Conservation (phyloP, 2,113 vertebrate genomes). For the Scomber japonicus region DNA sequence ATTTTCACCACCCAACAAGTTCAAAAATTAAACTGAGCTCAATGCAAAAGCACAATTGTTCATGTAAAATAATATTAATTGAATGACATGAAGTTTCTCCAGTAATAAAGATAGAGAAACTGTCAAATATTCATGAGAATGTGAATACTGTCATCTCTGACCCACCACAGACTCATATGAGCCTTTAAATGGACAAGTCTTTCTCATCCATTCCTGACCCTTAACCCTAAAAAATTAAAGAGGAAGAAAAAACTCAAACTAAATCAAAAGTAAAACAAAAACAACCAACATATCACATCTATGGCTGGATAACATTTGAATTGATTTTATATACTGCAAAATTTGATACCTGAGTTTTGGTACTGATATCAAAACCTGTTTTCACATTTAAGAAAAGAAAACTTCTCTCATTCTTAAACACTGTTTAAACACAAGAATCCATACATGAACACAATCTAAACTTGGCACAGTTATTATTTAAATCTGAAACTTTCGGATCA, state of each 20-base stretch:
- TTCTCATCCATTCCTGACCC: not conserved
- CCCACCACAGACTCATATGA: no score
- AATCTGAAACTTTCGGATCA: not conserved
- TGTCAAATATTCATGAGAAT: not conserved
- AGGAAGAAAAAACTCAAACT: not conserved
- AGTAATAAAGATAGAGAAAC: not conserved
- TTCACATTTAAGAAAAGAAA: no score
- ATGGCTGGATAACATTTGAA: not conserved
- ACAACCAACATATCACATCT: not conserved
- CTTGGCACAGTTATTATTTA: not conserved
- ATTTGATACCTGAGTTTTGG: not conserved
- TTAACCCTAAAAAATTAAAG: not conserved
- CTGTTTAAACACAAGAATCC: not conserved
- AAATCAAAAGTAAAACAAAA: not conserved
- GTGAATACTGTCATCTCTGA: not conserved
- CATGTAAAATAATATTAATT: constrained; percentile 6
- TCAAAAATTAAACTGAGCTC: constrained; percentile 6
- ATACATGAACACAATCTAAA: not conserved
- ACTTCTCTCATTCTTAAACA: no score
- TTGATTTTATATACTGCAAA: no score
- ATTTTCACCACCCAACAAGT: not conserved
- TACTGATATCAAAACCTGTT: not conserved
- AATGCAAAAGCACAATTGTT: not conserved
- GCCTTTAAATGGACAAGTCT: not conserved
- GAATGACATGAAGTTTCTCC: not conserved